phyloP scores from a whole-genome alignment of 2,888 invertebrate species.

The Leptothorax acervorum region DNA sequence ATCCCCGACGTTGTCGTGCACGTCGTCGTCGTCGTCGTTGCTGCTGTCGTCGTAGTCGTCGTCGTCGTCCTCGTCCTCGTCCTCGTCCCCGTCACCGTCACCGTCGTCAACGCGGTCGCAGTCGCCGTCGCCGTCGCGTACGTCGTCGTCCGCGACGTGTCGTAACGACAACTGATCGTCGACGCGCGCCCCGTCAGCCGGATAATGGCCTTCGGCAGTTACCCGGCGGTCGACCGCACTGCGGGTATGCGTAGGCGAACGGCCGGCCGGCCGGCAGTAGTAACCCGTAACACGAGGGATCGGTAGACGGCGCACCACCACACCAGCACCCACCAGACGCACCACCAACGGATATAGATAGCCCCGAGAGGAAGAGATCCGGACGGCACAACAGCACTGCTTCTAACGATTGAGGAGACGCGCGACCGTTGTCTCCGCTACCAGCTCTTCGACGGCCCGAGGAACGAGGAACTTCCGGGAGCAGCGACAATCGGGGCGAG shows the following conservation, averaged over 20 bases:
- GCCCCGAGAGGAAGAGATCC: conserved; percentile 63
- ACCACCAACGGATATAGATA: conserved; percentile 60
- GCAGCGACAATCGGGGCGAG: conserved; percentile 49
- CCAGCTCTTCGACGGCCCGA: conserved; percentile 68
- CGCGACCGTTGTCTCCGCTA: conserved; percentile 71
- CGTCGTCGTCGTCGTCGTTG: conserved; percentile 63
- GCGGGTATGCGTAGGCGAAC: conserved; percentile 69
- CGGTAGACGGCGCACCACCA: conserved; percentile 72
- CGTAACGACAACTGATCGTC: conserved; percentile 55
- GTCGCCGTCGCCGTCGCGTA: conserved; percentile 50
- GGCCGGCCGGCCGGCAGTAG: conserved; percentile 69
- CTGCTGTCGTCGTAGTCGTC: conserved; percentile 35
- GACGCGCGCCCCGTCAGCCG: conserved; percentile 73
- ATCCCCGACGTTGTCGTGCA: conserved; percentile 75
- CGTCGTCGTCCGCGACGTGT: conserved; percentile 52
- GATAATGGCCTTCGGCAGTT: conserved; percentile 67
- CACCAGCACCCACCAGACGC: conserved; percentile 71
- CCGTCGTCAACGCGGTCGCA: conserved; percentile 13
- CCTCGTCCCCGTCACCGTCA: conserved; percentile 37
- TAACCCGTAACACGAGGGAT: conserved; percentile 62
- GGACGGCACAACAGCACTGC: conserved; percentile 70
- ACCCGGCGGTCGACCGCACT: conserved; percentile 81
- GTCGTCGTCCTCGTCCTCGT: conserved; percentile 39
- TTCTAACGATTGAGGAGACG: conserved; percentile 61
- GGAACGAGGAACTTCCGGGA: conserved; percentile 59